Conservation (phyloP, 2,113 vertebrate genomes). For the Mustelus asterias region DNA sequence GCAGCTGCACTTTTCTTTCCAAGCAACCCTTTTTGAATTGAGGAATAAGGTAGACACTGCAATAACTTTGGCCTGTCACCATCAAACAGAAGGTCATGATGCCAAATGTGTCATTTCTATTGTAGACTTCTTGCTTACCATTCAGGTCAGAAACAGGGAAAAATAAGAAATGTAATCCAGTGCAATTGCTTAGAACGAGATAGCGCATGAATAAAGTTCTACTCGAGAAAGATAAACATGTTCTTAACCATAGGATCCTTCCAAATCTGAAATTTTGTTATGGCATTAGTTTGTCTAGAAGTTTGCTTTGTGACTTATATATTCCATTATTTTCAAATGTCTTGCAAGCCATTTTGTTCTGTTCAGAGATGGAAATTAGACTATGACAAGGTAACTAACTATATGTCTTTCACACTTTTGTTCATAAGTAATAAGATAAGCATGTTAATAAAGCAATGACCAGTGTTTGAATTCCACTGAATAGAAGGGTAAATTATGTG, state of each 20-base stretch:
- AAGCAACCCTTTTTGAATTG: not conserved
- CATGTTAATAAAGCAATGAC: not conserved
- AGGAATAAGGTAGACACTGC: not conserved
- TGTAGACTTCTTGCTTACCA: not conserved
- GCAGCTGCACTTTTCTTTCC: not conserved
- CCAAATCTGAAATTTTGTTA: not conserved
- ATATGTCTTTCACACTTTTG: not conserved
- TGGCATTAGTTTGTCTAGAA: not conserved
- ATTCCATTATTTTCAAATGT: not conserved
- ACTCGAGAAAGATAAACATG: no score
- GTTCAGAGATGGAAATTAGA: not conserved
- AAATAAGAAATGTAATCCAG: not conserved
- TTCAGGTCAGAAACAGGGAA: not conserved
- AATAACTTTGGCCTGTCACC: not conserved
- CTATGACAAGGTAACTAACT: not conserved
- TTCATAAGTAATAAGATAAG: not conserved
- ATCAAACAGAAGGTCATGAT: not conserved
- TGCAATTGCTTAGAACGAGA: not conserved
- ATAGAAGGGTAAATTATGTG: not conserved
- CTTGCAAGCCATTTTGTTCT: not conserved
- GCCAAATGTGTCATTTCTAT: not conserved
- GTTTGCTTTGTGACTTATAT: not conserved
- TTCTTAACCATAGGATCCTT: not conserved
- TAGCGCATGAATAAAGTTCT: not conserved
- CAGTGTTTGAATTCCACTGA: not conserved